Conservation (phyloP, 2,888 invertebrate genomes). For the Idaea aversata region DNA sequence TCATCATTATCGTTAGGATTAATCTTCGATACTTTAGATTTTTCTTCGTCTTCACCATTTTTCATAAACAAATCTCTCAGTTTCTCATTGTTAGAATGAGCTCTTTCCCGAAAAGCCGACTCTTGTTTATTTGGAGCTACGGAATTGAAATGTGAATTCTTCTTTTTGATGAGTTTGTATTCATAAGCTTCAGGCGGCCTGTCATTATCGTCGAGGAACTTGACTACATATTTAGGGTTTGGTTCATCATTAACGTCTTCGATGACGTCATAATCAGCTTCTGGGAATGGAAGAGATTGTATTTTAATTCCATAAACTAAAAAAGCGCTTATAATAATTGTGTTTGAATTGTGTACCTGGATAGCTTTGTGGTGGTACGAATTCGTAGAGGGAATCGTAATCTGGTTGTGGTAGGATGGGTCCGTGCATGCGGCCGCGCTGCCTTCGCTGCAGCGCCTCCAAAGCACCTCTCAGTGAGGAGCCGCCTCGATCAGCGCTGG, state of each 20-base stretch:
- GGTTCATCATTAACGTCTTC: slow-evolving; percentile 62
- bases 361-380: slow-evolving; percentile 63
- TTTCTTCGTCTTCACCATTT: slow-evolving; percentile 53
- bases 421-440: slow-evolving; percentile 60
- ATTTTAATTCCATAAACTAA: not conserved
- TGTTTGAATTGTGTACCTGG: slow-evolving; percentile 44
- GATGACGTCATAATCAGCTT: slow-evolving; percentile 58
- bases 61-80: slow-evolving; percentile 66
- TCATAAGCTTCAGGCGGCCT: slow-evolving; percentile 77
- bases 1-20: slow-evolving; percentile 60
- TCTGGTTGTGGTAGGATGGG: slow-evolving; percentile 52
- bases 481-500: slow-evolving; percentile 54
- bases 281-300: slow-evolving; percentile 40
- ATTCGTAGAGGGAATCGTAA: slow-evolving; percentile 67
- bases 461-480: slow-evolving; percentile 76
- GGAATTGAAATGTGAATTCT: slow-evolving; percentile 47
- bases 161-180: slow-evolving; percentile 78
- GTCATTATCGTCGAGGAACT: slow-evolving; percentile 63
- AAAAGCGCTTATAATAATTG: not conserved
- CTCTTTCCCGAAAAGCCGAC: slow-evolving; percentile 70
- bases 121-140: slow-evolving; percentile 47
- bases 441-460: slow-evolving; percentile 75
- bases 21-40: slow-evolving; percentile 51
- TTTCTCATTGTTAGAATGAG: slow-evolving; percentile 64
- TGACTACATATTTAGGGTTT: slow-evolving; percentile 60